These are phyloP conservation scores for Pachydiplax longipennis DNA, from an alignment of 2,888 invertebrate species.

Conservation along the genomic window DNA sequence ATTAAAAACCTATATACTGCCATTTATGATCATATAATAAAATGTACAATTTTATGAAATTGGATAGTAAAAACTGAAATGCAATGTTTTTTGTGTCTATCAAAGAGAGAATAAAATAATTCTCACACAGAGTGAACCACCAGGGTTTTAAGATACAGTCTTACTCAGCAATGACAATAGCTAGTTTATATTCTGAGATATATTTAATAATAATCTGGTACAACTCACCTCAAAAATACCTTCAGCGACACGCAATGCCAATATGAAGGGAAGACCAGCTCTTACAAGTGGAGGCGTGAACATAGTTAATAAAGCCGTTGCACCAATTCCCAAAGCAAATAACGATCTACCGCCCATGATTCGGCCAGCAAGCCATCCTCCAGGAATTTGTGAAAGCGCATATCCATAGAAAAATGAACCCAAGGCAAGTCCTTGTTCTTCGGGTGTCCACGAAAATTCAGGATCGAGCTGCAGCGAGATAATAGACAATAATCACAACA, in stretches of 20 bases:
- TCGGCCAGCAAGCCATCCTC: constrained; percentile 61
- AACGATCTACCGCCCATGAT: constrained; percentile 62
- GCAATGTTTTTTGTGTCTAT: too few species aligned
- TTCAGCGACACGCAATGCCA: constrained; percentile 58
- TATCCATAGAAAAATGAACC: constrained; percentile 63
- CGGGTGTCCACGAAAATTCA: constrained; percentile 58
- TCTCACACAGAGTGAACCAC: too few species aligned
- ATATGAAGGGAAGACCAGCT: constrained; percentile 56
- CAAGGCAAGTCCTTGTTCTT: constrained; percentile 58
- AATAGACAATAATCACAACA: background rate
- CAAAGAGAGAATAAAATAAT: too few species aligned
- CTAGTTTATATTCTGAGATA: too few species aligned
- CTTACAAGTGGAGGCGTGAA: constrained; percentile 60
- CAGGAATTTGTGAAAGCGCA: constrained; percentile 59
- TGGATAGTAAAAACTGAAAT: too few species aligned
- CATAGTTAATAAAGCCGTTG: constrained; percentile 60
- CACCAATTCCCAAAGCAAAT: constrained; percentile 57
- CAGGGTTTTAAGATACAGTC: too few species aligned
- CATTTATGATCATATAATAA: too few species aligned
- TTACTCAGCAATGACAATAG: too few species aligned
- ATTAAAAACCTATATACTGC: too few species aligned
- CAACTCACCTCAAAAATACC: constrained; percentile 62
- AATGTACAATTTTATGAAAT: too few species aligned
- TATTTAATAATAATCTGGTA: too few species aligned
- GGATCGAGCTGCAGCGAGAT: constrained; percentile 50